These are phyloP conservation scores for Athalia rosae DNA, from an alignment of 2,888 invertebrate genomes.

Conservation along the genomic window DNA sequence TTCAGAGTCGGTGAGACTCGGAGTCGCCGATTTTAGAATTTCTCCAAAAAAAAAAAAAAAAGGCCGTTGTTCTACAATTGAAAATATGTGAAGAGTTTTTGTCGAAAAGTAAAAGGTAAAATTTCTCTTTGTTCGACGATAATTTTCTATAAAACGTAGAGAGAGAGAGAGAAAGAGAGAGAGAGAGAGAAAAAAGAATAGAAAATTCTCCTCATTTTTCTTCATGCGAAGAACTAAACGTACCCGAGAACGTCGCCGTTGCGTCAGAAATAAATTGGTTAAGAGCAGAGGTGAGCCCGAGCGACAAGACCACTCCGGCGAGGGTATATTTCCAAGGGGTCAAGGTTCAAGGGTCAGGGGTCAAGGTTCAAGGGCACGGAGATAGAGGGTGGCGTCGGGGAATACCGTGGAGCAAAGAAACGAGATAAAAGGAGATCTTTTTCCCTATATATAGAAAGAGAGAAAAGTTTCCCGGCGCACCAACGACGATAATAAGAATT, in stretches of 20 bases:
- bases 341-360: conserved; percentile 39
- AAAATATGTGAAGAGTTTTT: no score
- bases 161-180: no score
- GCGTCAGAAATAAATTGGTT: conserved; percentile 40
- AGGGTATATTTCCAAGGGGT: conserved; percentile 28
- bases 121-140: no score
- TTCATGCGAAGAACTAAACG: not conserved
- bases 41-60: no score
- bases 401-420: not conserved
- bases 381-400: conserved; percentile 31
- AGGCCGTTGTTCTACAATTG: no score
- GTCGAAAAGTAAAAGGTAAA: no score
- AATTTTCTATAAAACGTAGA: no score
- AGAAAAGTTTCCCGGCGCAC: not conserved
- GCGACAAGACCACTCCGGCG: conserved; percentile 32
- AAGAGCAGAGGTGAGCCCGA: conserved; percentile 33
- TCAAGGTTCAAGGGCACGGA: conserved; percentile 39
- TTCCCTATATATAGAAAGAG: not conserved
- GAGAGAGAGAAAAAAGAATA: no score
- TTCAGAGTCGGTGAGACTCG: no score
- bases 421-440: conserved; percentile 18
- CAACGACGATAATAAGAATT: not conserved
- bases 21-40: no score
- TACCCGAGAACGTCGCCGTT: not conserved
- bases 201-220: no score